Conservation (phyloP, 2,113 vertebrate genomes). For the Dermatemys mawii region DNA sequence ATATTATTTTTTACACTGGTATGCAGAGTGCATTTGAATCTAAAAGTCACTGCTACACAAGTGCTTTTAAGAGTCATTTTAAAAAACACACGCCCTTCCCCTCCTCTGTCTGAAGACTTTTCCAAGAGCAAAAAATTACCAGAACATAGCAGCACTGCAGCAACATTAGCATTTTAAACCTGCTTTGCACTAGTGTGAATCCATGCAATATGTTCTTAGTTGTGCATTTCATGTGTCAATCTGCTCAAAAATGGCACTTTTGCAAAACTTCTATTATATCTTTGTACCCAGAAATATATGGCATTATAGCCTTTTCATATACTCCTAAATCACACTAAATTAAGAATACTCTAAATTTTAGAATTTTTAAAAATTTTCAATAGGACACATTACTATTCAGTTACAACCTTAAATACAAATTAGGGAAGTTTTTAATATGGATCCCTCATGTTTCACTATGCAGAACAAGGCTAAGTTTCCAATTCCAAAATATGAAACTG, state of each 20-base stretch:
- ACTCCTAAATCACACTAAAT: not conserved
- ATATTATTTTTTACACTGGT: not conserved
- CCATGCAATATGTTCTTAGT: not conserved
- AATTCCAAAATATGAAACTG: not conserved
- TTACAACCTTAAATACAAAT: not conserved
- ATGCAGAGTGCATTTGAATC: not conserved
- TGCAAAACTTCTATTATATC: not conserved
- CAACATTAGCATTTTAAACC: not conserved
- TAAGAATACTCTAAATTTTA: not conserved
- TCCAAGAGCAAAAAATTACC: not conserved
- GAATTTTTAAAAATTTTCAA: not conserved
- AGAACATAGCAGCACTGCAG: not conserved
- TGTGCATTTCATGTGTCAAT: not conserved
- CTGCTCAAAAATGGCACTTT: not conserved
- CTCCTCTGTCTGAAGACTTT: not conserved
- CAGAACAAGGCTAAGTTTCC: not conserved
- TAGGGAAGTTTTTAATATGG: not conserved
- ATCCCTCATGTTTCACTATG: not conserved
- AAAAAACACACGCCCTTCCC: not conserved
- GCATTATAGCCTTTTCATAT: not conserved
- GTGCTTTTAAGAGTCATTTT: not conserved
- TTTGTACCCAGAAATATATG: not conserved
- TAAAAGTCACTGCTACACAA: not conserved
- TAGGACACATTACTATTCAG: not conserved
- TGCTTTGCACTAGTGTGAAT: not conserved